Evolutionary conservation across 2,113 vertebrate genomes (phyloP).

Genomic region (Sterrhoptilus dennistouni): DNA sequence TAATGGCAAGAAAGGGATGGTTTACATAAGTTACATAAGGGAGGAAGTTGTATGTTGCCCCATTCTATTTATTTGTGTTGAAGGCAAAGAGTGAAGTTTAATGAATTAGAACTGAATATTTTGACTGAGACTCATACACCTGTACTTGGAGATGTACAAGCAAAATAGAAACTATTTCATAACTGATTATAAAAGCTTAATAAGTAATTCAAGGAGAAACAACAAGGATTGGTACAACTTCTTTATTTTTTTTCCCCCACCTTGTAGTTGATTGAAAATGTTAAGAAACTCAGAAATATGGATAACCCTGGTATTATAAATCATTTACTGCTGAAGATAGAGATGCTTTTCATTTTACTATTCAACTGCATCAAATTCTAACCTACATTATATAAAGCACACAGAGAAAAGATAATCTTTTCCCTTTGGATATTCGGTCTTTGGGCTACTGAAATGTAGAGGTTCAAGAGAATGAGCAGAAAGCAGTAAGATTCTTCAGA

Average conservation of each 20-base stretch:
- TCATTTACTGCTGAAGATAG: neutral
- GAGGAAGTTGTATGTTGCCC: neutral
- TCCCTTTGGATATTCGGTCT: neutral
- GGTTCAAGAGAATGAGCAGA: neutral
- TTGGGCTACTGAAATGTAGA: neutral
- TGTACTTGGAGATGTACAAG: neutral
- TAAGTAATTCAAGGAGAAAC: neutral
- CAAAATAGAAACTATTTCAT: neutral
- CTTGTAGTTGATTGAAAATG: neutral
- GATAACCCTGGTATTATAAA: neutral
- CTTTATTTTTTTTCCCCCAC: neutral
- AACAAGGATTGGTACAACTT: neutral
- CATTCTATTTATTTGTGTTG: neutral
- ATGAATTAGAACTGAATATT: neutral
- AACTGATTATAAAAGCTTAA: neutral
- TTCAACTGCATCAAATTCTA: neutral
- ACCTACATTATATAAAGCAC: neutral
- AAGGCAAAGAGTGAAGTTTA: neutral
- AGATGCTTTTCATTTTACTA: neutral
- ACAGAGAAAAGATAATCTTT: neutral
- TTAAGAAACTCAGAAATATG: neutral
- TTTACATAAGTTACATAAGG: neutral
- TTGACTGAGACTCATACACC: neutral
- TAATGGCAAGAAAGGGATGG: neutral
- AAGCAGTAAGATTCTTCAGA: neutral